A percentile compares a stretch with the other conserved stretches of the same genome.
phyloP scores from a whole-genome alignment of 2,888 invertebrate species.

The Cryptus viduatorius region DNA sequence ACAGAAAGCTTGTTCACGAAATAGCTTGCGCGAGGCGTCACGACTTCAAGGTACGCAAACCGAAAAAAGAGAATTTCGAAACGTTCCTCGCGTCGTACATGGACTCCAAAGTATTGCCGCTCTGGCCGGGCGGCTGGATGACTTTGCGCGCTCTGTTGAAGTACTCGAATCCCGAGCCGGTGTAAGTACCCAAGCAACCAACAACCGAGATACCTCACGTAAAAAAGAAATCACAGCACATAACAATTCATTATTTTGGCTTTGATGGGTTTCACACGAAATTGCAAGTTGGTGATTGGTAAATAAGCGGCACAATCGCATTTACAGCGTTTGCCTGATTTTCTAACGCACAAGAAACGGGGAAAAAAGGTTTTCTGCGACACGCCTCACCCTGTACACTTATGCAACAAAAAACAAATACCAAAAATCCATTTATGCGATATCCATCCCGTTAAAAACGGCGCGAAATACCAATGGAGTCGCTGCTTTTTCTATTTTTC shows the following conservation, averaged over 20 bases:
- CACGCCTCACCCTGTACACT: conserved; percentile 31
- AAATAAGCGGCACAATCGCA: conserved; percentile 42
- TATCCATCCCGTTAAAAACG: neutral
- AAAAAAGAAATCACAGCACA: conserved; percentile 44
- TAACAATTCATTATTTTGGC: conserved; percentile 53
- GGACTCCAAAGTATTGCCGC: conserved; percentile 87
- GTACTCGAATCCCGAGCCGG: conserved; percentile 84
- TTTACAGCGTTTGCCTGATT: conserved; percentile 44
- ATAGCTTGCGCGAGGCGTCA: conserved; percentile 78
- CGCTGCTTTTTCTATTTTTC: neutral
- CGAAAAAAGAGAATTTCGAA: conserved; percentile 85
- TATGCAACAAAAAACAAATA: conserved; percentile 36
- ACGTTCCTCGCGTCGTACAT: conserved; percentile 87
- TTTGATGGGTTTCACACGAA: conserved; percentile 53
- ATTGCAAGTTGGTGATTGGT: conserved; percentile 59
- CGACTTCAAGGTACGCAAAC: conserved; percentile 85
- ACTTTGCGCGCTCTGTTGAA: conserved; percentile 86
- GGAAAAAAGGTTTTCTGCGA: conserved; percentile 13
- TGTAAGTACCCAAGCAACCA: conserved; percentile 73
- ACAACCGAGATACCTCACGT: conserved; percentile 52
- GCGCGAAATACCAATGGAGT: neutral
- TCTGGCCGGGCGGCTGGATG: conserved; percentile 91
- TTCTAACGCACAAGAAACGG: conserved; percentile 48
- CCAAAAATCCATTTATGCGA: conserved; percentile 19
- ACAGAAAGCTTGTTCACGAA: conserved; percentile 79